These are phyloP conservation scores for Psilopsiagon aurifrons DNA, from an alignment of 2,113 vertebrate species.

Conservation along the genomic window DNA sequence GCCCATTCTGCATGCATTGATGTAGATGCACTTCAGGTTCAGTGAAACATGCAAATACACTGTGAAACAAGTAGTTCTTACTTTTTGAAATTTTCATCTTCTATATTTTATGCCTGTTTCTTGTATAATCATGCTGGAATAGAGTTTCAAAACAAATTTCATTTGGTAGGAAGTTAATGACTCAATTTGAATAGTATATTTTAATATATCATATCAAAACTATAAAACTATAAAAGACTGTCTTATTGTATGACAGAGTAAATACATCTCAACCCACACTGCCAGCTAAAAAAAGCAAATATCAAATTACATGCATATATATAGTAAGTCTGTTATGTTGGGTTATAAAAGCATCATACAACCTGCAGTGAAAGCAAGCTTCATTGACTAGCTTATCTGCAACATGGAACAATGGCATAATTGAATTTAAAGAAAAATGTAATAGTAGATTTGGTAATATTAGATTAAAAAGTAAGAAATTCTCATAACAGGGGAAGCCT, in stretches of 20 bases:
- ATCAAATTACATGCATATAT: not conserved
- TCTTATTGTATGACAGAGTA: not conserved
- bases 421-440: not conserved
- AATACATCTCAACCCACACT: not conserved
- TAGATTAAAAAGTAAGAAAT: not conserved
- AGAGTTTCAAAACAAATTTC: not conserved
- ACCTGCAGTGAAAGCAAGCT: not conserved
- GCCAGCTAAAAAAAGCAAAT: not conserved
- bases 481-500: not conserved
- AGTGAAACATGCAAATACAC: not conserved
- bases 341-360: not conserved
- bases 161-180: not conserved
- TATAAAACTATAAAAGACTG: not conserved
- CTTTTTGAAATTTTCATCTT: not conserved
- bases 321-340: not conserved
- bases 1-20: not conserved
- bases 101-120: not conserved
- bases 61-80: not conserved
- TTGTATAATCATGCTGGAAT: not conserved
- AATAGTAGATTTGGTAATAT: not conserved
- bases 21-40: not conserved
- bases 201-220: not conserved
- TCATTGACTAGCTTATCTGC: not conserved
- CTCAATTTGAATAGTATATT: not conserved
- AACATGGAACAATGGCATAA: not conserved